Evolutionary conservation across 2,888 invertebrate genomes (phyloP).

Genomic region (Ophioninae sp.): DNA sequence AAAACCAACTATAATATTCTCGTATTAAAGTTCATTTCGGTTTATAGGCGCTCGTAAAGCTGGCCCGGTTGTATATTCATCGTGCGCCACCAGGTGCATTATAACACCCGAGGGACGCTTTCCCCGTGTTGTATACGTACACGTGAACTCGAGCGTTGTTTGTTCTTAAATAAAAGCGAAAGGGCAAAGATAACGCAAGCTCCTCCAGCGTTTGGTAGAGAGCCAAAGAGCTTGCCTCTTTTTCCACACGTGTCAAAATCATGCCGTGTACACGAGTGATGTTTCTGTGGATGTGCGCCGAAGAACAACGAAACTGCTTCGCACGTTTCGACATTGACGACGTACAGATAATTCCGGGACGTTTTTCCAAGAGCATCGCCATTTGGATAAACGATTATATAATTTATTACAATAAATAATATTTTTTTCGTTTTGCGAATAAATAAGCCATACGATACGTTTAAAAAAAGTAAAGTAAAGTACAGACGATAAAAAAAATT

Average conservation of each 20-base stretch:
- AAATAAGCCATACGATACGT: too few species aligned
- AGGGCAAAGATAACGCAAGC: constrained; percentile 65
- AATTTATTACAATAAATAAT: neutral
- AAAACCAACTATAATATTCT: constrained; percentile 75
- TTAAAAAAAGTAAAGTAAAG: too few species aligned
- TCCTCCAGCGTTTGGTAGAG: constrained; percentile 11
- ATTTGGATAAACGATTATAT: neutral
- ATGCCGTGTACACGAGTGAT: neutral
- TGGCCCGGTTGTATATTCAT: constrained; percentile 63
- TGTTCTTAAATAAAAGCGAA: constrained; percentile 71
- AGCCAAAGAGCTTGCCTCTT: constrained; percentile 8
- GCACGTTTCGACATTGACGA: neutral
- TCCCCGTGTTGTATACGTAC: neutral
- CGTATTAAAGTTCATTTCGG: constrained; percentile 75
- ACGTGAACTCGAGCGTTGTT: constrained; percentile 42
- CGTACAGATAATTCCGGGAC: neutral
- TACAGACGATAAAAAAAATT: too few species aligned
- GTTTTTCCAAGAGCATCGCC: neutral
- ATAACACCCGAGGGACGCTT: constrained; percentile 66
- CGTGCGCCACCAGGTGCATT: constrained; percentile 72
- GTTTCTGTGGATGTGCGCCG: neutral
- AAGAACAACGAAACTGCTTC: constrained; percentile 38
- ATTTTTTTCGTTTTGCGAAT: too few species aligned
- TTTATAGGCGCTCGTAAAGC: constrained; percentile 75
- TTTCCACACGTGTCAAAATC: constrained; percentile 39